These are phyloP conservation scores for Acrossocheilus wenchowensis DNA, from an alignment of 2,797 vertebrate species.

Conservation along the genomic window DNA sequence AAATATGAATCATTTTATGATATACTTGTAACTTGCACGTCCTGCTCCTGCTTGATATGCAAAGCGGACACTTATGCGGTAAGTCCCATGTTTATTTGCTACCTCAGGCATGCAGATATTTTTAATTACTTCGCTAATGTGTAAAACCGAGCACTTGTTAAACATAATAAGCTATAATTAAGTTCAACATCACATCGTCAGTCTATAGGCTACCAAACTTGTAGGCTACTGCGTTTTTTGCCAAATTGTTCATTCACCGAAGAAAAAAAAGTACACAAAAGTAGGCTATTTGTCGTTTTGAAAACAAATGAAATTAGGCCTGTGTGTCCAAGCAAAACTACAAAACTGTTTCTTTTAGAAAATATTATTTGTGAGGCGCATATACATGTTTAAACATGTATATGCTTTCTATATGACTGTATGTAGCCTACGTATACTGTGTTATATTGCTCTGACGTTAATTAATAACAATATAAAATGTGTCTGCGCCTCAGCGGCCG, in stretches of 20 bases:
- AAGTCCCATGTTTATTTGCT: neutral
- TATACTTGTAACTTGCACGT: neutral
- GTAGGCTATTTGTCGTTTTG: neutral
- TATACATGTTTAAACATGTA: neutral
- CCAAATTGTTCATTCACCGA: neutral
- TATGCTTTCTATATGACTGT: neutral
- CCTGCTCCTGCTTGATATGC: neutral
- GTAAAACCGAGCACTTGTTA: neutral
- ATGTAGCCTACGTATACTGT: too few species aligned
- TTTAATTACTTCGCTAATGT: neutral
- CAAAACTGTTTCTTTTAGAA: neutral
- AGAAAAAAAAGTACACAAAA: neutral
- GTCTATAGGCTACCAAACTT: neutral
- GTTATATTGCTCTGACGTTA: neutral
- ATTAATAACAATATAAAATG: neutral
- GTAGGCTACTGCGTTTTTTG: neutral
- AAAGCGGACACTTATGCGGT: neutral
- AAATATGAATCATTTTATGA: conserved; percentile 1
- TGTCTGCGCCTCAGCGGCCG: neutral
- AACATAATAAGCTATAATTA: neutral
- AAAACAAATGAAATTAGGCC: neutral
- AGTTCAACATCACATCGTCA: neutral
- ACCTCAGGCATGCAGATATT: neutral
- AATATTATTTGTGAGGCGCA: neutral
- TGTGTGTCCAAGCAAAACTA: neutral